A percentile compares a stretch with the other conserved stretches of the same genome.
These are phyloP conservation scores for Acanthosepion lycidas DNA, from an alignment of 2,888 invertebrate genomes.

Conservation along the genomic window DNA sequence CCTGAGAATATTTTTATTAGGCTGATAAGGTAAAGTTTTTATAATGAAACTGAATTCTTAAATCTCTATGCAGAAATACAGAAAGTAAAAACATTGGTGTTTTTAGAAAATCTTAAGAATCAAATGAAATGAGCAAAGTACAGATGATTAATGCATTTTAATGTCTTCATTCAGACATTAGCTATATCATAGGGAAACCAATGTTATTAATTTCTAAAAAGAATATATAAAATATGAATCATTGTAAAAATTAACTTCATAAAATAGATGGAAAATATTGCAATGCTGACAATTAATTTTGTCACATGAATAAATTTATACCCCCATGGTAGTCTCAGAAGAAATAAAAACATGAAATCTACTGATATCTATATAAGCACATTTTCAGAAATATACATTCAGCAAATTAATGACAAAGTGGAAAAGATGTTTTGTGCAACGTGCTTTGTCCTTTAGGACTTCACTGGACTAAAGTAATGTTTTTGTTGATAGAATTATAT, in stretches of 20 bases:
- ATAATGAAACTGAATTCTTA: no score
- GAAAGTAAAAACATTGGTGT: no score
- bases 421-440: no score
- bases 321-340: not conserved
- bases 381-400: not conserved
- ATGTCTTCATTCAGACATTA: not conserved
- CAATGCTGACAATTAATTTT: not conserved
- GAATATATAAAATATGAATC: not conserved
- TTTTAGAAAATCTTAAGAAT: no score
- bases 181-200: not conserved
- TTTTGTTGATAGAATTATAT: no score
- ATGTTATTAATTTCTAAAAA: not conserved
- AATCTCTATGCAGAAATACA: no score
- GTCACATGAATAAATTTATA: not conserved
- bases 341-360: not conserved
- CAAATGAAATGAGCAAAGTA: no score
- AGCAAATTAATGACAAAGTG: no score
- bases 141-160: not conserved
- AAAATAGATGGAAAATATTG: not conserved
- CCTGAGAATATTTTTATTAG: no score
- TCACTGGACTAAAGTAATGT: no score
- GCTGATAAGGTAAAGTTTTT: no score
- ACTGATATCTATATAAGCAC: not conserved
- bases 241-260: not conserved
- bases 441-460: no score